Conservation (phyloP, 2,113 vertebrate species). For the Clarias macrocephalus region DNA sequence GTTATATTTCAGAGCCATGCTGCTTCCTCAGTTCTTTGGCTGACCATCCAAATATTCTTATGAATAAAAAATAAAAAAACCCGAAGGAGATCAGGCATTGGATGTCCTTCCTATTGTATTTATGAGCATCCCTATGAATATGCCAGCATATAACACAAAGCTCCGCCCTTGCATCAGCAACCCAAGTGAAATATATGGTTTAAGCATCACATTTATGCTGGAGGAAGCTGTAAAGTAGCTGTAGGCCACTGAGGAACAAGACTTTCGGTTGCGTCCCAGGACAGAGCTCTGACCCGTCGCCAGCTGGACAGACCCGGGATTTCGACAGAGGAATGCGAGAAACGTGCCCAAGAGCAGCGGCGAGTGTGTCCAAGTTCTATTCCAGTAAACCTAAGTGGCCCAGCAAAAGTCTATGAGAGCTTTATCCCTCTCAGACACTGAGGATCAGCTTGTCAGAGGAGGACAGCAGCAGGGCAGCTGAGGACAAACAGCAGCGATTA, state of each 20-base stretch:
- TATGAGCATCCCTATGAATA: neutral
- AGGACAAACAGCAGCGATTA: neutral
- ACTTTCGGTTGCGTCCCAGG: constrained; percentile 31
- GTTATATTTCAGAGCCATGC: neutral
- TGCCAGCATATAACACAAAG: neutral
- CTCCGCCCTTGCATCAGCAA: neutral
- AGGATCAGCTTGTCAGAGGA: neutral
- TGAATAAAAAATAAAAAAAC: neutral
- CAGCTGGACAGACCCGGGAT: constrained; percentile 32
- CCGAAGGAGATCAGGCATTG: neutral
- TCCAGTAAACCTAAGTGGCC: constrained; percentile 20
- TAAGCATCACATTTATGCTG: neutral
- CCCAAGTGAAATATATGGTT: neutral
- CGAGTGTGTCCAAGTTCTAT: constrained; percentile 42
- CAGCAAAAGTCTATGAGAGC: constrained; percentile 1
- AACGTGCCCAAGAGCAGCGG: constrained; percentile 43
- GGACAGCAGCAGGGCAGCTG: neutral
- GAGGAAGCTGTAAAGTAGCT: constrained; percentile 1
- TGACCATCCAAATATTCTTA: neutral
- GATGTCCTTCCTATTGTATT: neutral
- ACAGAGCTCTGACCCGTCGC: constrained; percentile 44
- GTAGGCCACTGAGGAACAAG: constrained; percentile 17
- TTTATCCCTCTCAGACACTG: neutral
- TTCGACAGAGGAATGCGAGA: constrained; percentile 47
- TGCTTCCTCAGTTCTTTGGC: neutral